These are phyloP conservation scores for Mythimna vitellina DNA, from an alignment of 2,888 invertebrate genomes.

Conservation along the genomic window DNA sequence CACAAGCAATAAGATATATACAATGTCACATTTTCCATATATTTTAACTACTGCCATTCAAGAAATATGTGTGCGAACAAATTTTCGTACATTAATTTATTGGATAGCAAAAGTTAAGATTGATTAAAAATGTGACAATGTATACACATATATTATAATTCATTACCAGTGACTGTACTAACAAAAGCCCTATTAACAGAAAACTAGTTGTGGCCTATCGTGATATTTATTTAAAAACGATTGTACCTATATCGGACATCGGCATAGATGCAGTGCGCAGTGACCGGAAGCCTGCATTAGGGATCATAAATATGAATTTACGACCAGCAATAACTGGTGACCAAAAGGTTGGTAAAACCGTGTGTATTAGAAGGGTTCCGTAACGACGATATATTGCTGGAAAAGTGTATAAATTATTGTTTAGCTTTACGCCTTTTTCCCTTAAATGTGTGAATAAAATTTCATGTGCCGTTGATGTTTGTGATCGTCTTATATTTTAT, in stretches of 20 bases:
- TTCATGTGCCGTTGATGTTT: conserved; percentile 1
- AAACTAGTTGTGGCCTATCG: conserved; percentile 51
- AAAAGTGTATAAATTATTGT: conserved; percentile 47
- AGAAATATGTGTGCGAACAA: too few species aligned
- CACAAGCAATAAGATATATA: too few species aligned
- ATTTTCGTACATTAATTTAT: too few species aligned
- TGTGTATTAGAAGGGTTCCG: conserved; percentile 58
- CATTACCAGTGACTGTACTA: not conserved
- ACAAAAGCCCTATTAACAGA: conserved; percentile 39
- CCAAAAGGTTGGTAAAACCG: conserved; percentile 60
- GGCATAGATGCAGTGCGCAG: conserved; percentile 72
- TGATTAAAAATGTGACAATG: too few species aligned
- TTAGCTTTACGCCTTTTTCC: conserved; percentile 26
- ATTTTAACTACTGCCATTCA: too few species aligned
- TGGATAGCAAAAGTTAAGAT: too few species aligned
- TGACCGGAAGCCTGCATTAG: conserved; percentile 81
- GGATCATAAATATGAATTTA: conserved; percentile 85
- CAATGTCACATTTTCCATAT: too few species aligned
- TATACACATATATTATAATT: too few species aligned
- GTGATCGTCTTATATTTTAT: conserved; percentile 6
- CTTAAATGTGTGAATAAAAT: conserved; percentile 26
- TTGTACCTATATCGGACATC: conserved; percentile 61
- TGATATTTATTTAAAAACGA: conserved; percentile 70
- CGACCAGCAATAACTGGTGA: conserved; percentile 76
- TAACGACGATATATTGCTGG: conserved; percentile 49